These are phyloP conservation scores for Lynx canadensis DNA, from an alignment of 2,113 vertebrate genomes.

Conservation along the genomic window DNA sequence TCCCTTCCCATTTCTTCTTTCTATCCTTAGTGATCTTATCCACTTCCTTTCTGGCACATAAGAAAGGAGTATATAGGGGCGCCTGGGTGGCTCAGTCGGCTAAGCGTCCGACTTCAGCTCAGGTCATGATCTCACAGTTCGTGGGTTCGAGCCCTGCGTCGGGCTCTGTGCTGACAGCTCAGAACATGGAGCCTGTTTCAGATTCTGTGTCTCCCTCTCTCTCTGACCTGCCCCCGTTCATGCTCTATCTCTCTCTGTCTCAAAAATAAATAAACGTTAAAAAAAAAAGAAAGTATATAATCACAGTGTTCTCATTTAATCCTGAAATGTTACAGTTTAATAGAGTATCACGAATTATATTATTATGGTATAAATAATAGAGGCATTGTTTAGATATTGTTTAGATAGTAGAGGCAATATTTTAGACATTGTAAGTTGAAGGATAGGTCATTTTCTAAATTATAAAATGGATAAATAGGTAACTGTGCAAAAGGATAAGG, in stretches of 20 bases:
- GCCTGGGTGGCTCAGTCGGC: too few species aligned
- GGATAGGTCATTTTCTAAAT: not conserved
- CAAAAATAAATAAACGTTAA: too few species aligned
- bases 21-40: not conserved
- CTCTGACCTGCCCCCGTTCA: too few species aligned
- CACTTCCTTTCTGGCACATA: not conserved
- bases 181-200: too few species aligned
- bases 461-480: not conserved
- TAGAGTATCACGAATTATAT: not conserved
- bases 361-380: not conserved
- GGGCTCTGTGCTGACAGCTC: too few species aligned
- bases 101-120: too few species aligned
- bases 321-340: not conserved
- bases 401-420: not conserved
- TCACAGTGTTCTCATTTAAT: not conserved
- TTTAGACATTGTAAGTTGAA: not conserved
- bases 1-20: not conserved
- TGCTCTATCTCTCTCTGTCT: too few species aligned
- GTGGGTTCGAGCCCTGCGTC: too few species aligned
- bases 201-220: too few species aligned
- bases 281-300: not conserved
- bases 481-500: not conserved
- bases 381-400: not conserved
- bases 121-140: too few species aligned
- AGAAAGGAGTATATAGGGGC: not conserved